Conservation (phyloP, 2,113 vertebrate species). For the Ondatra zibethicus region DNA sequence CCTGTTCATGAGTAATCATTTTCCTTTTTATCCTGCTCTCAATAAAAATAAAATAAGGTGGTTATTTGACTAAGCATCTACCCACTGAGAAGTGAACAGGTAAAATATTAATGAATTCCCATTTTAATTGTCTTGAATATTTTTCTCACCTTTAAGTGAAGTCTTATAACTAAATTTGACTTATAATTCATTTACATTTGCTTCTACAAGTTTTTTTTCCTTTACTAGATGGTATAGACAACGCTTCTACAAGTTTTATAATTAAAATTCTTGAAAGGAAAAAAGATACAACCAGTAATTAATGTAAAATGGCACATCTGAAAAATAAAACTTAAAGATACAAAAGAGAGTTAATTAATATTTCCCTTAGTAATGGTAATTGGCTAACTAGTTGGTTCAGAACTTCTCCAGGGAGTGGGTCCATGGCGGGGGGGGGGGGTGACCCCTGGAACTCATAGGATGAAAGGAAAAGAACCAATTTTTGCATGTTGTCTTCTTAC, state of each 20-base stretch:
- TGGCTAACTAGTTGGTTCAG: background rate
- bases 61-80: background rate
- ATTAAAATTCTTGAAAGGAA: conserved; percentile 9
- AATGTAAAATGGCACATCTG: background rate
- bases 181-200: background rate
- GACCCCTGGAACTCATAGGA: background rate
- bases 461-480: background rate
- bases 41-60: conserved; percentile 4
- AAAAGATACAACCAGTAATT: background rate
- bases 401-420: background rate
- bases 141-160: conserved; percentile 2
- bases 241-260: conserved; percentile 13
- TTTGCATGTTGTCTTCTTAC: background rate
- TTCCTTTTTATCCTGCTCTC: background rate
- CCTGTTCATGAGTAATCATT: background rate
- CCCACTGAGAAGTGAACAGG: background rate
- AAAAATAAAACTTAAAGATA: conserved; percentile 22
- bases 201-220: conserved; percentile 12
- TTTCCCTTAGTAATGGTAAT: background rate
- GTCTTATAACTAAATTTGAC: background rate
- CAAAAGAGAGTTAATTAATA: background rate
- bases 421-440: background rate
- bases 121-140: background rate
- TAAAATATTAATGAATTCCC: conserved; percentile 7
- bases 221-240: too few relatives aligned